Evolutionary conservation across 2,113 vertebrate species (phyloP), one percentile per base, ranked within the genome.

Genomic region (Rhynchomys soricoides): DNA sequence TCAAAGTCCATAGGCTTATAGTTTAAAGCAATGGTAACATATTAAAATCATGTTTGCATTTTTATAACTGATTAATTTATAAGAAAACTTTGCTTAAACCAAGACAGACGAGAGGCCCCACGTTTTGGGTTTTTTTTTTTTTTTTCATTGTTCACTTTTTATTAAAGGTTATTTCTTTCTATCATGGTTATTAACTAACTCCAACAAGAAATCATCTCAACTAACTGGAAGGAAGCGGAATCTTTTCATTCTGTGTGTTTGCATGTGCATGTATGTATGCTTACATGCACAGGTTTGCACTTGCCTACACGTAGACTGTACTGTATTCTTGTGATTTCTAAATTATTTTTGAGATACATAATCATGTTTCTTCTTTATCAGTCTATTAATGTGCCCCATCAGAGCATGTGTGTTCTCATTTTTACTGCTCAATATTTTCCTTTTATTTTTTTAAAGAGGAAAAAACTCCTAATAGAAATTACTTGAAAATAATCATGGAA

Each of bases 341-440:
- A 91, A 88, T 98, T 98, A 89, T 96, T 98, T 94, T 0, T 10
- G 93, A 95, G 55, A 94, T 74, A 95, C 87, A 87, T 93, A 37
- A 97, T 97, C 92, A 73, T 81, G 21, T 91, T 96, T 95, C 78
- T 97, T 86, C 66, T 82, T 85, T 96, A 95, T 95, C 95, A 92
- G 1, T 86, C 87, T 97, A 48, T 94, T 98, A 45, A 97, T 92
- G 94, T 97, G 96, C 40, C 87, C 95, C 66, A 94, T 81, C 10
- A 21, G 92, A 52, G 17, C 29, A 37, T 78, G 45, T 74, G n/a
- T 48, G 10, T 89, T 90, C 64, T 93, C 74, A 73, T 95, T 93
- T 95, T 93, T 70, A 91, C 88, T 93, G 91, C 50, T 97, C 75
- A 94, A n/a, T 96, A 70, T 97, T 97, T 98, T 97, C 43, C 95